Evolutionary conservation across 2,113 vertebrate species (phyloP), one percentile per base, ranked within the genome.

Genomic region (Aldabrachelys gigantea): DNA sequence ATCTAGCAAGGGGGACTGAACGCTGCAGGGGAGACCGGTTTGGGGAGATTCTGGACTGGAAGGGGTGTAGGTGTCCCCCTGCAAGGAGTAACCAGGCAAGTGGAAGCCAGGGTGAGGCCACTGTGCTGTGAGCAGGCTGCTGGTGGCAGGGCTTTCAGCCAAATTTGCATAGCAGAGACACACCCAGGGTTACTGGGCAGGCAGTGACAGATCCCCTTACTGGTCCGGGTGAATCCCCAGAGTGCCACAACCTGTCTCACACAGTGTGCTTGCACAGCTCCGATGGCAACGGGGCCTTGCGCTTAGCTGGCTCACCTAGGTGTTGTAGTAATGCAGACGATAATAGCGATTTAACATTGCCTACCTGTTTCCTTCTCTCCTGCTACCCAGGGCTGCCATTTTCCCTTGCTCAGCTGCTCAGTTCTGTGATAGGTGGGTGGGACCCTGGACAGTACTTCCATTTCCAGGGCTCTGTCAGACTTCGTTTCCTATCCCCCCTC

Each of bases 201-300:
- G 62, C 62, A 69, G 62, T 9, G 35, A n/a, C 62, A 69, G 62
- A 65, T 17, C 62, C 35, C 17, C 35, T n/a, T n/a, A n/a, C 35
- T n/a, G 62, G 62, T 21, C 35, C 17, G 4, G 31, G 62, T n/a
- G 35, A 69, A 19, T 16, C 16, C 31, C 35, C 62, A n/a, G 62
- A 69, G 35, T 19, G 8, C 10, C 62, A n/a, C 62, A 69, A n/a
- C 35, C 8, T 90, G 87, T 87, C 91, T 4, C 69, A 13, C 19
- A 19, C 41, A 87, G 50, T 38, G 83, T 87, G 84, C 82, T 47
- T 4, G 78, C 89, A 82, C 69, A 95, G 79, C 91, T 94, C 83
- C 96, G 94, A 94, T 90, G 11, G 62, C 72, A 92, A 72, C 91
- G 78, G 72, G 72, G 17, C 89, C 94, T 93, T 85, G 94, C 8